Evolutionary conservation across 2,113 vertebrate species (phyloP), one percentile per base, ranked within the genome.

Genomic region (Lontra canadensis): DNA sequence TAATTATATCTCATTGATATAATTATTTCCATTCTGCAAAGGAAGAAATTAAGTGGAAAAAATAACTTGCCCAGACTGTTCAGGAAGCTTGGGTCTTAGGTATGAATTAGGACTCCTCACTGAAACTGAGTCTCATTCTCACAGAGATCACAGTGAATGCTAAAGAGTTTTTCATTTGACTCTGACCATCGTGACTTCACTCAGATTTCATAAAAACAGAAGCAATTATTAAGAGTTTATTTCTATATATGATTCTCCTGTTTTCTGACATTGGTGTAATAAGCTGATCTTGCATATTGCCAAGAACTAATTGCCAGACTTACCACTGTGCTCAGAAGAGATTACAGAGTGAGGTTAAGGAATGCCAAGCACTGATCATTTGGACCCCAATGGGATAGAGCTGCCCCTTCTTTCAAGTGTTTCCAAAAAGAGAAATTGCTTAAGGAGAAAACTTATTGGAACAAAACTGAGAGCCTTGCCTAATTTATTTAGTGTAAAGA

Each of bases 341-440:
- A 65, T 7, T 36, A n/a, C 44, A 15, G 20, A 26, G 65, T 42
- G 25, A 88, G 52, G 31, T 25, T 39, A 26, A 36, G 39, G 44
- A 47, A 44, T 20, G 31, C 26, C 69, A 92, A 55, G 17, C 7
- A 26, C 23, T 11, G 11, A 36, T 61, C 39, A 12, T 52, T 39
- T 71, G n/a, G 52, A 39, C 44, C 42, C 52, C 25, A 29, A 7
- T 42, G 21, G 93, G 42, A 79, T 7, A 79, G 42, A 81, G 23
- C 25, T 73, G 39, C 6, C 36, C 26, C 25, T 80, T 96, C 55
- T 86, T 52, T 69, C 82, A n/a, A 91, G 44, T n/a, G n/a, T 49
- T 96, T 95, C 71, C 71, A 65, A 44, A 95, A 84, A 93, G 78
- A 94, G 31, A 96, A 85, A 88, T 52, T 78, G n/a, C 78, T 82